A percentile compares a stretch with the other conserved stretches of the same genome.
phyloP scores from a whole-genome alignment of 1,140 invertebrate genomes.

The Andricus grossulariae region DNA sequence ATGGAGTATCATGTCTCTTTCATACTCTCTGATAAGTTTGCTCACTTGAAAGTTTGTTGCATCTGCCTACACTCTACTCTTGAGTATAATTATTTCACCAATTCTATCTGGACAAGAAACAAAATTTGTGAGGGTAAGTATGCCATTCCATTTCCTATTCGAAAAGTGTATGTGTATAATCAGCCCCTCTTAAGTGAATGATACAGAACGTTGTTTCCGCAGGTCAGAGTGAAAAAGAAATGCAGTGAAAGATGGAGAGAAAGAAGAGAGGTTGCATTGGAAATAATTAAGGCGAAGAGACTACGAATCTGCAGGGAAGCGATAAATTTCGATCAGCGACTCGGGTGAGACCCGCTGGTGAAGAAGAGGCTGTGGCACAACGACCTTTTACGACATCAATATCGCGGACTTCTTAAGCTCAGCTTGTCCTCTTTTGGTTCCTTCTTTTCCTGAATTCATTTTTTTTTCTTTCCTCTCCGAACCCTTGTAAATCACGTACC shows the following conservation, averaged over 20 bases:
- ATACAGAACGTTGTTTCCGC: constrained; percentile 28
- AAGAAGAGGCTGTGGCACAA: constrained; percentile 17
- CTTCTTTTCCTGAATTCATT: constrained; percentile 28
- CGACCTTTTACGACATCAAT: constrained; percentile 28
- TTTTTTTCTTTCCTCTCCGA: constrained; percentile 18
- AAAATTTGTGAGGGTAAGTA: neutral
- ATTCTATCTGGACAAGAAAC: neutral
- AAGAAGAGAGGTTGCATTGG: neutral
- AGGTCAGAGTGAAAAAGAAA: neutral
- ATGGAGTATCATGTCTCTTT: too few species aligned
- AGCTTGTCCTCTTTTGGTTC: constrained; percentile 19
- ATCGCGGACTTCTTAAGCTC: constrained; percentile 25
- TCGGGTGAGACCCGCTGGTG: neutral
- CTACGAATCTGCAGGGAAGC: neutral
- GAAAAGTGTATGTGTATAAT: neutral
- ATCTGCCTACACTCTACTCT: too few species aligned
- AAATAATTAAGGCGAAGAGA: constrained; percentile 27
- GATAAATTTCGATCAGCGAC: constrained; percentile 22
- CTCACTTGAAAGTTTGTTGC: too few species aligned
- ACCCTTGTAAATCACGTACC: constrained; percentile 27
- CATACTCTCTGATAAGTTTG: too few species aligned
- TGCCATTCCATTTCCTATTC: constrained; percentile 6
- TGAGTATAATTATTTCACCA: too few species aligned
- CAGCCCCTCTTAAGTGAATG: constrained; percentile 12
- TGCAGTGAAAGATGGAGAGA: constrained; percentile 8